These are phyloP conservation scores for Geotrypetes seraphini DNA, from an alignment of 2,797 vertebrate species.

Conservation along the genomic window DNA sequence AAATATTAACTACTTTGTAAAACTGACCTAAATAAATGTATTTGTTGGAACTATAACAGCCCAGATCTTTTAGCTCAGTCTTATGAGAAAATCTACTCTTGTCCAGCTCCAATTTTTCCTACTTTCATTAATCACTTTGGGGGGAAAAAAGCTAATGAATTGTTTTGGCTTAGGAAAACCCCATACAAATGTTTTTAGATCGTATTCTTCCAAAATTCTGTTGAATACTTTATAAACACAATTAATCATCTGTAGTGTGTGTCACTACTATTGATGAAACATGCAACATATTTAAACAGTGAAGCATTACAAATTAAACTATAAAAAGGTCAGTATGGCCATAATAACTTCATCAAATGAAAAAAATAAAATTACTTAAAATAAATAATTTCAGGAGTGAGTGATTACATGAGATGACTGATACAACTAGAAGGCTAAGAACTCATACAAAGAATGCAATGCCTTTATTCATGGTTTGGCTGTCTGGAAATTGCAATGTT, in stretches of 20 bases:
- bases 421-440: too few species aligned
- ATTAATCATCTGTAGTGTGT: conserved; percentile 25
- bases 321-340: conserved; percentile 37
- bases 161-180: conserved; percentile 21
- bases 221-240: conserved; percentile 28
- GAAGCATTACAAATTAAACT: conserved; percentile 25
- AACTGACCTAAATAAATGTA: conserved; percentile 9
- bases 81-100: conserved; percentile 17
- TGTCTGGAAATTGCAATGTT: too few species aligned
- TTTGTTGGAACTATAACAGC: conserved; percentile 3
- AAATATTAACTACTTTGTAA: conserved; percentile 18
- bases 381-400: too few species aligned
- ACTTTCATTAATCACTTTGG: conserved; percentile 23
- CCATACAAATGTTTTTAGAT: conserved; percentile 25
- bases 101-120: conserved; percentile 34
- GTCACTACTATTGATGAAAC: conserved; percentile 20
- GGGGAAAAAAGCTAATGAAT: conserved; percentile 3
- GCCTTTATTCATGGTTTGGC: too few species aligned
- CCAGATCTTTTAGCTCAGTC: conserved; percentile 1
- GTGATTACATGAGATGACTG: too few species aligned
- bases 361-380: too few species aligned
- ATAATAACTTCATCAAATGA: conserved; percentile 37
- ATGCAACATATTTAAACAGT: conserved; percentile 30
- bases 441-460: too few species aligned
- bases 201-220: conserved; percentile 26